Evolutionary conservation across 2,888 invertebrate genomes (phyloP).

Genomic region (Griposia aprilina): DNA sequence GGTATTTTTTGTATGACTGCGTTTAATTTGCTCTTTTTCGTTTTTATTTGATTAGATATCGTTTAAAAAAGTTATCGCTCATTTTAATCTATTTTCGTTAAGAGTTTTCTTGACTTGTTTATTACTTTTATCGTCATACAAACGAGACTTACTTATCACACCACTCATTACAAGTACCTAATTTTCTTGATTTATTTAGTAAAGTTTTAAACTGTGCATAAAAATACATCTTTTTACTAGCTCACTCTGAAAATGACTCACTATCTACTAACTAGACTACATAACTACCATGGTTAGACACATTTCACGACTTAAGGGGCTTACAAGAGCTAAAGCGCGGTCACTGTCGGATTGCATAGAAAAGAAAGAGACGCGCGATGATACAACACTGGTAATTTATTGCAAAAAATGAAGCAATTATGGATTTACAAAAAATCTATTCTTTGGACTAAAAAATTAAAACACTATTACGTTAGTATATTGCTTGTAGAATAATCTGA

Average conservation of each 20-base stretch:
- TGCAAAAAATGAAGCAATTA: no score
- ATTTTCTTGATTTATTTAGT: background rate
- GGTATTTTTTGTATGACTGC: conserved; percentile 13
- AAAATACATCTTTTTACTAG: background rate
- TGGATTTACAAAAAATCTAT: no score
- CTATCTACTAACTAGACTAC: background rate
- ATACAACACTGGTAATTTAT: no score
- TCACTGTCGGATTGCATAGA: no score
- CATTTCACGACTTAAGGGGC: conserved; percentile 1
- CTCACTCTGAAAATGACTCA: background rate
- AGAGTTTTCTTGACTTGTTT: conserved; percentile 8
- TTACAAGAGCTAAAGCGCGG: no score
- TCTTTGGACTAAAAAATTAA: no score
- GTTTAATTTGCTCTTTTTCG: conserved; percentile 15
- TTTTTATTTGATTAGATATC: conserved; percentile 2
- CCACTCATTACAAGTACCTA: background rate
- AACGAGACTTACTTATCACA: background rate
- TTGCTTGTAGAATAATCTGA: no score
- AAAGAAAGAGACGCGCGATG: no score
- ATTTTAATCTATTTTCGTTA: background rate
- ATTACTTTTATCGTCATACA: background rate
- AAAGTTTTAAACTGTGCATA: background rate
- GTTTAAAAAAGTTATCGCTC: conserved; percentile 12
- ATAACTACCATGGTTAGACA: background rate
- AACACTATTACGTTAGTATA: no score